Evolutionary conservation across 2,797 vertebrate species (phyloP), one percentile per base, ranked within the genome.

Genomic region (Intellagama lesueurii): DNA sequence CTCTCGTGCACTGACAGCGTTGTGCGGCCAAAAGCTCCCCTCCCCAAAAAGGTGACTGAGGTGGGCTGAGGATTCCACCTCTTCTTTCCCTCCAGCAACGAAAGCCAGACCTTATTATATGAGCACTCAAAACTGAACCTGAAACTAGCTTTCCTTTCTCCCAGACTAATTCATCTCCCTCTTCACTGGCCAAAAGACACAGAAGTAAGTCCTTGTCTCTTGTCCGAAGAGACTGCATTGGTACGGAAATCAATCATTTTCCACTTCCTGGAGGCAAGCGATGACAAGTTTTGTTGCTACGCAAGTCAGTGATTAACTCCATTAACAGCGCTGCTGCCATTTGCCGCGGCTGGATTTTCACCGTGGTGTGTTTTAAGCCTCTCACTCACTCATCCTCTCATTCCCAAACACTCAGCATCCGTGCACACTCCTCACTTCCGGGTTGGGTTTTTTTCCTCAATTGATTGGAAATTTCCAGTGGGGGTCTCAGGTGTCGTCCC

Each of bases 291-390:
- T 95, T 93, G 84, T 77, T 87, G 85, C 95, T 91, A 94, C 78
- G 92, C 92, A 92, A 94, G 95, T 96, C 97, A 96, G 95, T 96
- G 96, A 97, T 97, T 96, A 97, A 97, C 98, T 92, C 89, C 90
- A 90, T 95, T 92, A 83, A 93, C 95, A 95, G 97, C 95, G 90
- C 96, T 94, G 96, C 97, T 90, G 96, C 94, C 91, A 94, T 91
- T 93, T 93, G 96, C 97, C 95, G 96, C 92, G 96, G 97, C 97
- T 97, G 96, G 97, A 96, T 97, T 97, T 96, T 97, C 97, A 97
- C 97, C 97, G 97, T 98, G 98, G 98, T 98, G 97, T 98, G 98
- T 98, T 97, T 98, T 98, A 98, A 98, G 97, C 97, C 97, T 98
- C 97, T 98, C 97, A 98, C 97, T 97, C 96, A 97, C 97, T 98